Conservation (phyloP, 2,888 invertebrate species). For the Diachrysia chrysitis region DNA sequence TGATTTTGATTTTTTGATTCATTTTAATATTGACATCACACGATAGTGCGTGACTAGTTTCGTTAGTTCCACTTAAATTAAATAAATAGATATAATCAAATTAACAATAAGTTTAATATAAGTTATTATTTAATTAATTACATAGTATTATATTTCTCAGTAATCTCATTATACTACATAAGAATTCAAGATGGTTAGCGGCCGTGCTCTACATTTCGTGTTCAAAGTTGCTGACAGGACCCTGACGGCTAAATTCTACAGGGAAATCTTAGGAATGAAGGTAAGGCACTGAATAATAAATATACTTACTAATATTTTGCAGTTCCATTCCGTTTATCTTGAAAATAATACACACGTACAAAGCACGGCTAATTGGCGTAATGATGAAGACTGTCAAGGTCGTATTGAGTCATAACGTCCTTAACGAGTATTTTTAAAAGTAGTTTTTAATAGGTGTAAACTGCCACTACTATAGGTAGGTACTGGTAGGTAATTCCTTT, state of each 20-base stretch:
- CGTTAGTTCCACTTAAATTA: background rate
- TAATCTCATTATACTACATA: constrained; percentile 52
- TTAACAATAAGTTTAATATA: background rate
- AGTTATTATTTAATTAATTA: constrained; percentile 1
- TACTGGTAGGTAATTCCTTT: background rate
- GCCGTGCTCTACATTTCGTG: constrained; percentile 98
- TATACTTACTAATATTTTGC: background rate
- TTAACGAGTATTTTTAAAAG: constrained; percentile 11
- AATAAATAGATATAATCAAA: background rate
- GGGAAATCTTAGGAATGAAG: constrained; percentile 98
- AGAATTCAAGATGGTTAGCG: constrained; percentile 86
- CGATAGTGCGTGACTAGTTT: background rate
- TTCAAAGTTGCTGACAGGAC: constrained; percentile 98
- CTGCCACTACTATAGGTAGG: background rate
- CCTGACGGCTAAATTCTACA: constrained; percentile 95
- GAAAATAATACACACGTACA: background rate
- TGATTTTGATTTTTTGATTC: background rate
- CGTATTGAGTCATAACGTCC: background rate
- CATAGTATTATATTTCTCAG: constrained; percentile 17
- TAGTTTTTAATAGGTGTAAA: constrained; percentile 11
- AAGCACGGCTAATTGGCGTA: background rate
- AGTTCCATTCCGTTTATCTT: background rate
- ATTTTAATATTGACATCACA: background rate
- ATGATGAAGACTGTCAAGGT: constrained; percentile 29
- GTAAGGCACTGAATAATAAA: constrained; percentile 85